These are phyloP conservation scores for Thamnophis sirtalis DNA, from an alignment of 2,113 vertebrate genomes.

Conservation along the genomic window DNA sequence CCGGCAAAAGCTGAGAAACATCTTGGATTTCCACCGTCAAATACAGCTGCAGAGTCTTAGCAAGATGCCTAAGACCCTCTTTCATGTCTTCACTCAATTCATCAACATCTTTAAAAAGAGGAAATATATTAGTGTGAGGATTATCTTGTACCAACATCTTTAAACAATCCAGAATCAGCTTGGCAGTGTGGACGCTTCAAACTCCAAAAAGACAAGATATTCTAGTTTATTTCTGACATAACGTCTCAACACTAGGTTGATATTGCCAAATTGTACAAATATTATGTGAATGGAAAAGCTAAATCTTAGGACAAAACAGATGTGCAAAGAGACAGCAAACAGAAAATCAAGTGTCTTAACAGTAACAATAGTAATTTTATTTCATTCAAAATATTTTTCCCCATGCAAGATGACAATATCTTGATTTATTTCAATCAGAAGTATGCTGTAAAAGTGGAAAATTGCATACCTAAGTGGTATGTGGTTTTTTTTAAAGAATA, in stretches of 20 bases:
- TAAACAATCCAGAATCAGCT: constrained; percentile 36
- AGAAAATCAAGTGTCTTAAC: constrained; percentile 18
- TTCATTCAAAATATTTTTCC: not conserved
- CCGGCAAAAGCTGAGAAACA: constrained; percentile 69
- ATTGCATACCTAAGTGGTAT: not conserved
- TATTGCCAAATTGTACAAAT: constrained; percentile 37
- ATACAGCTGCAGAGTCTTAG: constrained; percentile 79
- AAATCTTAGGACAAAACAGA: constrained; percentile 42
- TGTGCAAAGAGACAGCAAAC: constrained; percentile 14
- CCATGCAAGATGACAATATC: not conserved
- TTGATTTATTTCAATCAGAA: not conserved
- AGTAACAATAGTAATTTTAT: constrained; percentile 12
- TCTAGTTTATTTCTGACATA: constrained; percentile 46
- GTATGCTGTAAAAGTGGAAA: not conserved
- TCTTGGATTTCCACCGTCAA: constrained; percentile 76
- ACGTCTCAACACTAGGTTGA: constrained; percentile 35
- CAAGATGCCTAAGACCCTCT: constrained; percentile 82
- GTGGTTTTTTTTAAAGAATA: not conserved
- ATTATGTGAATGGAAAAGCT: constrained; percentile 30
- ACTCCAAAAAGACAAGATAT: constrained; percentile 27
- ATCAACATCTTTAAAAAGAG: constrained; percentile 71
- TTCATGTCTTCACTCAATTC: constrained; percentile 84
- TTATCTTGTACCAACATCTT: constrained; percentile 41
- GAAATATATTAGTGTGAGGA: constrained; percentile 41
- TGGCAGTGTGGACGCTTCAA: constrained; percentile 39